phyloP scores from a whole-genome alignment of 2,888 invertebrate species.

The Muscina levida region DNA sequence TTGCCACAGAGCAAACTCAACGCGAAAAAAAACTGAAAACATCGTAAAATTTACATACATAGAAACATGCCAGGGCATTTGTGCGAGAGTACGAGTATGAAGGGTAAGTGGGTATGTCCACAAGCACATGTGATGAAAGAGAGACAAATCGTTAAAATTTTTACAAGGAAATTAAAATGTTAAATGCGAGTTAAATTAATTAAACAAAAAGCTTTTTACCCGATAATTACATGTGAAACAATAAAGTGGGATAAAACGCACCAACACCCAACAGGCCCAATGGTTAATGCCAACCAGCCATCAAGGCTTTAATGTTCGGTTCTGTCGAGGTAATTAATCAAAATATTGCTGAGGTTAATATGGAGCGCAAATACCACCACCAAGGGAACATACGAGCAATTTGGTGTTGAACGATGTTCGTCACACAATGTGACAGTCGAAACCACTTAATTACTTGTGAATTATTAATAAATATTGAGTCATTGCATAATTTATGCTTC shows the following conservation, averaged over 20 bases:
- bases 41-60: background rate
- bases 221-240: constrained; percentile 12
- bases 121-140: constrained; percentile 1
- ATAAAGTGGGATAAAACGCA: background rate
- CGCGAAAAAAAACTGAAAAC: background rate
- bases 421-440: too few species aligned
- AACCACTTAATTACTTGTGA: too few species aligned
- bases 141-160: constrained; percentile 24
- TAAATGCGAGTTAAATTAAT: constrained; percentile 33
- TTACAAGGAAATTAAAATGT: constrained; percentile 35
- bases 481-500: too few species aligned
- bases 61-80: constrained; percentile 3
- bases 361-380: too few species aligned
- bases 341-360: background rate
- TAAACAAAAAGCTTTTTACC: constrained; percentile 24
- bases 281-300: background rate
- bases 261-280: background rate
- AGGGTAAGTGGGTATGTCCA: background rate
- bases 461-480: too few species aligned
- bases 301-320: constrained; percentile 8
- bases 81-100: background rate
- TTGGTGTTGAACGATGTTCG: too few species aligned
- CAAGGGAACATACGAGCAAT: too few species aligned
- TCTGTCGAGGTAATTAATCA: constrained; percentile 28
- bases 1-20: background rate